phyloP scores from a whole-genome alignment of 1,140 invertebrate species.

The Ylistrum balloti region DNA sequence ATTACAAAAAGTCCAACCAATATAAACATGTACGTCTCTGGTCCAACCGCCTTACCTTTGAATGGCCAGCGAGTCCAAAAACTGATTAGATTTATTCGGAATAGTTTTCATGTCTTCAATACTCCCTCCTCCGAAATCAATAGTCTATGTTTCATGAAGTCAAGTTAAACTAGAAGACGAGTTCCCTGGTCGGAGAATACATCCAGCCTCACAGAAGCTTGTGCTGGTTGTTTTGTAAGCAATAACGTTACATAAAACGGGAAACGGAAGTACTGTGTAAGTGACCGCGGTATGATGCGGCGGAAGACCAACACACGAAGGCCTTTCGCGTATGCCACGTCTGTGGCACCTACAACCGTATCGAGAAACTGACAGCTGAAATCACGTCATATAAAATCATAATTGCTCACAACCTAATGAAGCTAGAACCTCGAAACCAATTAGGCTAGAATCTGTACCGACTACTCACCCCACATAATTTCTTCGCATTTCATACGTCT shows the following conservation, averaged over 20 bases:
- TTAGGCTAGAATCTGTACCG: too few species aligned
- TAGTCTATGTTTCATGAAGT: neutral
- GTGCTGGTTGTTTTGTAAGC: neutral
- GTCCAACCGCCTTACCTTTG: neutral
- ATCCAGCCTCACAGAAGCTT: neutral
- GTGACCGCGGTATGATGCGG: too few species aligned
- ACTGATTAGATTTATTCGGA: neutral
- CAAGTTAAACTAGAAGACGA: neutral
- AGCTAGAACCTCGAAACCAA: too few species aligned
- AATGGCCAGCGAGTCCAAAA: neutral
- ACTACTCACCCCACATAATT: conserved; percentile 69
- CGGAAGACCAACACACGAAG: too few species aligned
- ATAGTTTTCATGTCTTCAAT: neutral
- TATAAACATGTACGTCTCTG: too few species aligned
- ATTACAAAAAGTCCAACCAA: too few species aligned
- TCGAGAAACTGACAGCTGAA: too few species aligned
- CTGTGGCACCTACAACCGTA: too few species aligned
- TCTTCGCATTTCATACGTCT: conserved; percentile 71
- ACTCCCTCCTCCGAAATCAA: too few species aligned
- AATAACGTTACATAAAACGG: neutral
- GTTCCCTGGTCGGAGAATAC: neutral
- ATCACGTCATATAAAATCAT: too few species aligned
- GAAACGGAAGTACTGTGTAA: conserved; percentile 27
- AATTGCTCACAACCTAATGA: too few species aligned
- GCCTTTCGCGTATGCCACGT: too few species aligned